These are phyloP conservation scores for Puntigrus tetrazona DNA, from an alignment of 2,113 vertebrate species.

Conservation along the genomic window DNA sequence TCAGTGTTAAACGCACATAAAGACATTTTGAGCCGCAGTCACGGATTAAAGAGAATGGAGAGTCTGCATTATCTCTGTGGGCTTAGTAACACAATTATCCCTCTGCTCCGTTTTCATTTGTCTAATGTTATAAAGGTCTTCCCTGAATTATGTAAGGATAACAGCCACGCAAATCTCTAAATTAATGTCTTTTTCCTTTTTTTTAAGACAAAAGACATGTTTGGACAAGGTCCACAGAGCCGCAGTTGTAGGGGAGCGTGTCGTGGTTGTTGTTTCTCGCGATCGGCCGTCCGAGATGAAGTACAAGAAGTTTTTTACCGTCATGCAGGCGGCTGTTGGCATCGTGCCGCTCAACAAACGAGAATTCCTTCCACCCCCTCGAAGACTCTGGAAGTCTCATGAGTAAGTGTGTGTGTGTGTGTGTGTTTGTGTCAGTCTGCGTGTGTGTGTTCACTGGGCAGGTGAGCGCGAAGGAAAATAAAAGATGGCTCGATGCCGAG, in stretches of 20 bases:
- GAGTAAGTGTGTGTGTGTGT: conserved; percentile 76
- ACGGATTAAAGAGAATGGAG: conserved; percentile 61
- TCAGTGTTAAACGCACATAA: conserved; percentile 38
- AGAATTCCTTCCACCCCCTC: conserved; percentile 84
- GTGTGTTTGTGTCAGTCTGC: conserved; percentile 34
- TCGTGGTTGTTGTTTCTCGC: background rate
- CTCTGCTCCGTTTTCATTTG: conserved; percentile 79
- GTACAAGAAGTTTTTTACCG: conserved; percentile 89
- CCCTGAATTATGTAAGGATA: conserved; percentile 78
- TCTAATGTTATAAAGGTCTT: conserved; percentile 77
- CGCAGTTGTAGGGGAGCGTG: background rate
- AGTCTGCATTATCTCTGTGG: conserved; percentile 61
- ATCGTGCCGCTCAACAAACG: conserved; percentile 91
- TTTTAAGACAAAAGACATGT: conserved; percentile 2
- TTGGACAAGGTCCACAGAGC: background rate
- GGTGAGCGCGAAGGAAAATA: conserved; percentile 14
- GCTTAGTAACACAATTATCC: conserved; percentile 82
- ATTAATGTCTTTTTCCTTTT: conserved; percentile 52
- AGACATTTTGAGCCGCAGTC: conserved; percentile 44
- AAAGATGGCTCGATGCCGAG: conserved; percentile 20
- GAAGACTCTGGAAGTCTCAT: conserved; percentile 83
- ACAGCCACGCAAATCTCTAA: conserved; percentile 70
- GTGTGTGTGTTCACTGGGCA: conserved; percentile 32
- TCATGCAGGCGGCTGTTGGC: conserved; percentile 86
- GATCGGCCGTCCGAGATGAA: conserved; percentile 73